Base-by-base conservation (phyloP, 2,888 invertebrate genomes). In the Euplagia quadripunctaria region DNA sequence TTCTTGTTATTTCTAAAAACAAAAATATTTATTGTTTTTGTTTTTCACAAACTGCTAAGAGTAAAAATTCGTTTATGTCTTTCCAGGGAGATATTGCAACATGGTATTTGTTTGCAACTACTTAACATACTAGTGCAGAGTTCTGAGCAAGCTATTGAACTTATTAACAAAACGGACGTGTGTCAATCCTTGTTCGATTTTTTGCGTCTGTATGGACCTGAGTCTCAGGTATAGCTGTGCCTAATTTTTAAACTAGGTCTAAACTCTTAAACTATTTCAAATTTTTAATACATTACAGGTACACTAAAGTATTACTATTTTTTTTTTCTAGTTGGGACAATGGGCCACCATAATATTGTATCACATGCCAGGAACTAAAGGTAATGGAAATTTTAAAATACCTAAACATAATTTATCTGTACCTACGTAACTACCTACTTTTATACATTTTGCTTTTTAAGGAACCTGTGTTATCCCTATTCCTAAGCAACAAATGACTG, bases 291-390 rank as follows among this genome's bases (percentile, higher is more conserved):
- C 43, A 3, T 3, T 46, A 46, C 9, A 31, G n/a, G 20, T 16
- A 49, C 31, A 64, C 41, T 31, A 67, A 49, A 9, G 1, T 31
- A 31, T 16, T 20, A 41, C 8, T 67, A 52, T 46, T 46, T 4
- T 46, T 58, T 67, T 72, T 71, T 90, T 88, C 65, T 89, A 95
- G 95, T 82, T 92, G 76, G 91, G 91, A 46, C 91, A 94, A 82
- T 94, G 94, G 94, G 87, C 92, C 16, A 89, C 87, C 4, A 85
- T 94, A 14, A 90, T 93, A 78, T 85, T 94, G 69, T 90, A 90
- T 72, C 85, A 88, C 76, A 79, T 75, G 9, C 71, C 83, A 88
- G 55, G 82, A 86, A 58, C 72, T 77, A 68, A 83, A 85, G 70
- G 75, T 83, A 80, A 82, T 3, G 49, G 8, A 52, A 42, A 11